Evolutionary conservation across 2,797 vertebrate genomes (phyloP).

Genomic region (Sandelia bainsii): DNA sequence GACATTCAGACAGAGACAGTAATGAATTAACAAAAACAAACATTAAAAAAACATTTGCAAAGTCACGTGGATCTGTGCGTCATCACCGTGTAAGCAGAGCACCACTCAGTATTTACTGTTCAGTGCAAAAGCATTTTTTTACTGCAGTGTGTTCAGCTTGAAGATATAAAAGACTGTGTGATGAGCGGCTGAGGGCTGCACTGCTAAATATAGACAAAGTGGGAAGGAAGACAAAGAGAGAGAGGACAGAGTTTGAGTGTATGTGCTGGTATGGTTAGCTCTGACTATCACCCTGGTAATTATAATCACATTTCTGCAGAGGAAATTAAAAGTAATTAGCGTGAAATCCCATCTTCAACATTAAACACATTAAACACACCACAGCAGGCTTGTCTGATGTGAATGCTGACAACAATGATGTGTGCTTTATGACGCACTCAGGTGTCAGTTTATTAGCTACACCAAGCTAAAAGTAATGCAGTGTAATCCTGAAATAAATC

Average conservation of each 20-base stretch:
- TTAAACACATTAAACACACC: conserved; percentile 25
- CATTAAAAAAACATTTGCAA: not conserved
- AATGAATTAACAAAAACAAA: conserved; percentile 37
- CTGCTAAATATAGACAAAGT: conserved; percentile 75
- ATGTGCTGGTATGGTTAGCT: conserved; percentile 26
- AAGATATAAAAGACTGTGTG: conserved; percentile 46
- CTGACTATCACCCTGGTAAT: conserved; percentile 41
- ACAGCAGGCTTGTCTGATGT: not conserved
- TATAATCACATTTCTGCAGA: conserved; percentile 53
- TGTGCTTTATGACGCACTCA: no score
- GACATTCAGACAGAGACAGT: not conserved
- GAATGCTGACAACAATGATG: no score
- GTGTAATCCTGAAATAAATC: not conserved
- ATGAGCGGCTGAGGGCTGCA: conserved; percentile 52
- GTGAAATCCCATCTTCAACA: conserved; percentile 39
- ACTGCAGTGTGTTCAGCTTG: conserved; percentile 34
- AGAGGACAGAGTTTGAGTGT: not conserved
- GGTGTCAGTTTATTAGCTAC: not conserved
- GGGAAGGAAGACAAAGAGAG: conserved; percentile 59
- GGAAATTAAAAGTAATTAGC: conserved; percentile 47
- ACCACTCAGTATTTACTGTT: conserved; percentile 52
- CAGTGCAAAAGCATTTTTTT: conserved; percentile 15
- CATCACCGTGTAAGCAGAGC: conserved; percentile 36
- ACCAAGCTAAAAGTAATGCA: not conserved
- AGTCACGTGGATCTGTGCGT: conserved; percentile 26